Base-by-base conservation (phyloP, 2,797 vertebrate genomes). In the Knipowitschia caucasica region DNA sequence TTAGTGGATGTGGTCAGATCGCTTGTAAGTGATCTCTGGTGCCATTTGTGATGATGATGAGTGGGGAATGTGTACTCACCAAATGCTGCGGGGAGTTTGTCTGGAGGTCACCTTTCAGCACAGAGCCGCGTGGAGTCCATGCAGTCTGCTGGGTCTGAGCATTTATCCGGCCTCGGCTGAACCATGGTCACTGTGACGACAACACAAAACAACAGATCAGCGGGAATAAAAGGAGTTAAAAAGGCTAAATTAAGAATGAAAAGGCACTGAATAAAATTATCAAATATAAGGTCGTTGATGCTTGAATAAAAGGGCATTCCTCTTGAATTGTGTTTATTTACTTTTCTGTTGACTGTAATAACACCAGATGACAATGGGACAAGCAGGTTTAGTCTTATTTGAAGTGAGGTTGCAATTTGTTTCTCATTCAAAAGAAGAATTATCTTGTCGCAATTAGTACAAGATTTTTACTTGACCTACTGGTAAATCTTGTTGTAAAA, bases 81-180 rank as follows among this genome's bases (percentile, higher is more conserved):
- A 86, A 82, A 80, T 42, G 69, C 65, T 86, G 78, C 51, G 55
- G 66, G 71, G 78, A 75, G 80, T 59, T 65, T 59, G 59, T 73
- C 74, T 77, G 73, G 81, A 85, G 78, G 85, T 88, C 84, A 88
- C 82, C 84, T 86, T 79, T 85, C 75, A 83, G 84, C 79, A 1
- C 63, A 67, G 67, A 46, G 78, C 67, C 62, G 77, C 63, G 74
- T 36, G 73, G 85, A 77, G 78, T 84, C 66, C 73, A 77, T 68
- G 78, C 59, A 35, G 70, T 82, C 72, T 64, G 56, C 62, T 56
- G 46, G 47, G 56, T 75, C 49, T 56, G 68, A 11, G 34, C 17
- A 39, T 59, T 69, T 56, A 71, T 76, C 75, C 75, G 75, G 64
- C 69, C 69, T 52, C 15, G 21, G 52, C 44, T 20, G 39, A 67